Conservation (phyloP, 2,797 vertebrate genomes). For the Megaceryle alcyon region DNA sequence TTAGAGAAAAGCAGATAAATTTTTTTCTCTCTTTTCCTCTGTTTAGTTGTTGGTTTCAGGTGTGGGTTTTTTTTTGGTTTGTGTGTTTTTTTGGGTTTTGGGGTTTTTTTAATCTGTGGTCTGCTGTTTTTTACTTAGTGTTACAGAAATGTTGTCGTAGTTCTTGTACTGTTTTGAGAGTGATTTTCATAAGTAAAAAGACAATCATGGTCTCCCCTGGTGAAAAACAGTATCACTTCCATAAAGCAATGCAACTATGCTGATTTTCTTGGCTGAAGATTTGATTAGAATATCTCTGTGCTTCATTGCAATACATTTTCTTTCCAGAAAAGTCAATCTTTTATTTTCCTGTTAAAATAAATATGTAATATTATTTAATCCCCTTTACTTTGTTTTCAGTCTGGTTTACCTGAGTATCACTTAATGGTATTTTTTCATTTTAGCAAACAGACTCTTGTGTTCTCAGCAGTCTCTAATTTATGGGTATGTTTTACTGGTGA, state of each 20-base stretch:
- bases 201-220: background rate
- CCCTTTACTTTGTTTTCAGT: background rate
- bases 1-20: background rate
- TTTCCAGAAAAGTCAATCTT: background rate
- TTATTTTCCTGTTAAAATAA: background rate
- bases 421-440: background rate
- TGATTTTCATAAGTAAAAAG: background rate
- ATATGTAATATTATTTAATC: background rate
- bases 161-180: background rate
- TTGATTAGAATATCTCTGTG: background rate
- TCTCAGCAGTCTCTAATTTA: conserved; percentile 5
- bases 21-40: background rate
- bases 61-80: background rate
- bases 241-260: background rate
- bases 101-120: background rate
- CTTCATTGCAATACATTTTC: background rate
- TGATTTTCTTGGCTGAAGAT: background rate
- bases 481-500: background rate
- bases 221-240: background rate
- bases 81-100: background rate
- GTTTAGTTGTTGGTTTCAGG: no score
- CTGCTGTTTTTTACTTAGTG: background rate
- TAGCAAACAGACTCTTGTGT: background rate
- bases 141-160: background rate
- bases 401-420: background rate